A percentile compares a stretch with the other conserved stretches of the same genome.
phyloP scores from a whole-genome alignment of 2,797 vertebrate species.

The Rhinella marina region DNA sequence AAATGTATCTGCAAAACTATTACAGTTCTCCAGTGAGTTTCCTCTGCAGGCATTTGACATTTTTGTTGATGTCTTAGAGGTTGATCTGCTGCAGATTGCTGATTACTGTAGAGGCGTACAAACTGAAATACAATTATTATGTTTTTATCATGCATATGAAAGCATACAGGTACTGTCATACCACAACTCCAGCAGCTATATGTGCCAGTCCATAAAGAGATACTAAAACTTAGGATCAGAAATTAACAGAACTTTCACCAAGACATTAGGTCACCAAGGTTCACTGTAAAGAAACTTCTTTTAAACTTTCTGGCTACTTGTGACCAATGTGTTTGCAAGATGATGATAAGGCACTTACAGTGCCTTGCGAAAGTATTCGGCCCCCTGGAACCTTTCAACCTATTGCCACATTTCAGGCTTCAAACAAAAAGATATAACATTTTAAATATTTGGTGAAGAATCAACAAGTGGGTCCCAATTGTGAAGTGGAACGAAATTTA shows the following conservation, averaged over 20 bases:
- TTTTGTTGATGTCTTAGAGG: constrained; percentile 38
- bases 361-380: no score
- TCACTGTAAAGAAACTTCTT: no score
- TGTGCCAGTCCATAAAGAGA: background rate
- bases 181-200: background rate
- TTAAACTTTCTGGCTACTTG: no score
- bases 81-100: constrained; percentile 22
- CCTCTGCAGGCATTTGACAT: constrained; percentile 28
- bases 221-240: background rate
- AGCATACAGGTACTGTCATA: background rate
- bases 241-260: background rate
- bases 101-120: constrained; percentile 20
- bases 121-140: constrained; percentile 2
- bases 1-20: constrained; percentile 27
- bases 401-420: no score
- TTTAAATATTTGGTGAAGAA: no score
- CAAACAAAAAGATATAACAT: no score
- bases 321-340: no score
- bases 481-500: no score
- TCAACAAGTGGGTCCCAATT: no score
- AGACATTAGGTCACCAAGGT: background rate
- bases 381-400: no score
- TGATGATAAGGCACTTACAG: no score
- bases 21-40: constrained; percentile 29
- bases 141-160: background rate